phyloP scores from a whole-genome alignment of 2,888 invertebrate species.

The Cosmopolites sordidus region DNA sequence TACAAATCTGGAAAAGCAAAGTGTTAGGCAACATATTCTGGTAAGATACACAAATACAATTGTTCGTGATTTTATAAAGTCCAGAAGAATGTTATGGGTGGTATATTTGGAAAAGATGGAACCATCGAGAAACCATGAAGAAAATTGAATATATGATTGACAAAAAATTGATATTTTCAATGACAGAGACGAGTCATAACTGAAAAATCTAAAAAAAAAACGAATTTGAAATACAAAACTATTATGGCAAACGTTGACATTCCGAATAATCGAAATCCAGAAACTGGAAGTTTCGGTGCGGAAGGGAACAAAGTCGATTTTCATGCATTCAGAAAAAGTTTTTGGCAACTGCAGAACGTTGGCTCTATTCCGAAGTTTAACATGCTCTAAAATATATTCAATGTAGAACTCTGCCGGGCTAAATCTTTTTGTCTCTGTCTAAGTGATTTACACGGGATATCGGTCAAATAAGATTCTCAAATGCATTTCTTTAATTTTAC shows the following conservation, averaged over 20 bases:
- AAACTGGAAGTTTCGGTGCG: conserved; percentile 19
- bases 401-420: conserved; percentile 21
- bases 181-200: too few species aligned
- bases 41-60: too few species aligned
- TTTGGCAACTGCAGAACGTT: conserved; percentile 33
- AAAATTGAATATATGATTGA: too few species aligned
- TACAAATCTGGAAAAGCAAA: too few species aligned
- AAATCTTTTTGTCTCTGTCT: conserved; percentile 12
- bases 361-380: conserved; percentile 34
- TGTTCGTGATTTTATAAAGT: too few species aligned
- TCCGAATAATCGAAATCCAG: conserved; percentile 15
- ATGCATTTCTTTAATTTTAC: background rate
- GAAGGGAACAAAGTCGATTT: conserved; percentile 15
- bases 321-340: conserved; percentile 33
- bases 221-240: too few species aligned
- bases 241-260: conserved; percentile 8
- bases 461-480: background rate
- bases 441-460: conserved; percentile 12
- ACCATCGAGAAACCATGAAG: too few species aligned
- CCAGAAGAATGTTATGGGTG: too few species aligned
- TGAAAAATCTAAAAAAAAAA: too few species aligned
- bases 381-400: conserved; percentile 34
- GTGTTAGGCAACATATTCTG: too few species aligned
- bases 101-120: too few species aligned
- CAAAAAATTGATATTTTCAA: too few species aligned